phyloP scores from a whole-genome alignment of 2,797 vertebrate species.

The Phataginus tricuspis region DNA sequence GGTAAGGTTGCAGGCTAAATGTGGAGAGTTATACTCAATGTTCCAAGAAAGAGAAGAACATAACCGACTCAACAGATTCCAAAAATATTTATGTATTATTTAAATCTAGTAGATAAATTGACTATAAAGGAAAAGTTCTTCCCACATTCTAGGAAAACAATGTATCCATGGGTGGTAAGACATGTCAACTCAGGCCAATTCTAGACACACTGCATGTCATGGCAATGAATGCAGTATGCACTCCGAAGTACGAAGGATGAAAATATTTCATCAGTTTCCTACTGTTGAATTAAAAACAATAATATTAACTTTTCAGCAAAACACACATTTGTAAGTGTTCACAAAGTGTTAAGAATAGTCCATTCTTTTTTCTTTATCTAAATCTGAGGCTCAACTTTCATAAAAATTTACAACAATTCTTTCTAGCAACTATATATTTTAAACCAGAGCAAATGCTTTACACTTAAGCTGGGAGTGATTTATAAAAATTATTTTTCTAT shows the following conservation, averaged over 20 bases:
- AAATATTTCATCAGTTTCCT: background rate
- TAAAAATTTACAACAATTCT: background rate
- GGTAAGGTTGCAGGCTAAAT: background rate
- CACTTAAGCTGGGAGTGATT: background rate
- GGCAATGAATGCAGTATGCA: background rate
- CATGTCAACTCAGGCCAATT: background rate
- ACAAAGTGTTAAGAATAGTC: background rate
- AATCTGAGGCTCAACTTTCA: background rate
- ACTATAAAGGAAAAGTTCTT: background rate
- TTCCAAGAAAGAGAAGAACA: background rate
- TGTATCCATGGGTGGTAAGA: background rate
- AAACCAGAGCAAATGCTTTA: background rate
- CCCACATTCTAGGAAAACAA: background rate
- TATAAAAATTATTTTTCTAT: background rate
- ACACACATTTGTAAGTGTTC: background rate
- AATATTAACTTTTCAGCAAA: background rate
- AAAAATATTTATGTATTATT: background rate
- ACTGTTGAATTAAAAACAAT: constrained; percentile 10
- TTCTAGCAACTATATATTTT: background rate
- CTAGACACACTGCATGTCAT: background rate
- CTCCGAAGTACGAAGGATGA: background rate
- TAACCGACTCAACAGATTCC: background rate
- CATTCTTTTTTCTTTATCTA: background rate
- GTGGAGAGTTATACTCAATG: background rate
- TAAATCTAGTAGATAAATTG: background rate